These are phyloP conservation scores for Danio jaintianensis DNA, from an alignment of 2,797 vertebrate species.

Conservation along the genomic window DNA sequence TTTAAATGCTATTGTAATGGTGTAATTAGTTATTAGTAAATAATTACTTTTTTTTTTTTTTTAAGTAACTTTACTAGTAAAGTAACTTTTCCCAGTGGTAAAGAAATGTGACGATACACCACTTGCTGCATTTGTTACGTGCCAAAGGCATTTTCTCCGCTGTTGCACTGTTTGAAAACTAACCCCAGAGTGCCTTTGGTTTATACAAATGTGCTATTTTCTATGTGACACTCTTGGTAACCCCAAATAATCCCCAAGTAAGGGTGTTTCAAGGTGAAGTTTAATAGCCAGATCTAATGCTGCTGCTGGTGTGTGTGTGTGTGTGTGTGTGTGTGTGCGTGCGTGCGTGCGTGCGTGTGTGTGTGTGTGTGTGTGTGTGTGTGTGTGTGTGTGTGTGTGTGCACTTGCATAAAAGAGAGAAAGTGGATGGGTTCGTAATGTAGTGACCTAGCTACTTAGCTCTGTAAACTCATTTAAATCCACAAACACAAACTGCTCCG, in stretches of 20 bases:
- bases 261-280: slow-evolving; percentile 44
- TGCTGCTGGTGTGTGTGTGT: not conserved
- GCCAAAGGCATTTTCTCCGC: slow-evolving; percentile 13
- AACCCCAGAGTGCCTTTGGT: slow-evolving; percentile 28
- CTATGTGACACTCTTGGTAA: slow-evolving; percentile 44
- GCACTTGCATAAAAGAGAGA: not conserved
- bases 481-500: slow-evolving; percentile 43
- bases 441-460: slow-evolving; percentile 46
- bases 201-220: slow-evolving; percentile 37
- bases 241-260: slow-evolving; percentile 18
- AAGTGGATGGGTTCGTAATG: slow-evolving; percentile 4
- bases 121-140: slow-evolving; percentile 24
- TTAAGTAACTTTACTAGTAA: too few species aligned
- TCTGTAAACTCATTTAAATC: slow-evolving; percentile 48
- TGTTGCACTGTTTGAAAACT: not conserved
- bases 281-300: slow-evolving; percentile 36
- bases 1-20: too few species aligned
- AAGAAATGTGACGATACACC: slow-evolving; percentile 15
- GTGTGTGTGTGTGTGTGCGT: too few species aligned
- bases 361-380: too few species aligned
- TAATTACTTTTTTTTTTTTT: too few species aligned
- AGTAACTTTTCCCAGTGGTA: not conserved
- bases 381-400: too few species aligned
- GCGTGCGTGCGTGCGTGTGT: too few species aligned
- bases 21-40: too few species aligned